Percentiles rank a stretch among this genome's conserved stretches.
Evolutionary conservation across 2,797 vertebrate genomes (phyloP).

Genomic region (Scomberomorus guttatus): DNA sequence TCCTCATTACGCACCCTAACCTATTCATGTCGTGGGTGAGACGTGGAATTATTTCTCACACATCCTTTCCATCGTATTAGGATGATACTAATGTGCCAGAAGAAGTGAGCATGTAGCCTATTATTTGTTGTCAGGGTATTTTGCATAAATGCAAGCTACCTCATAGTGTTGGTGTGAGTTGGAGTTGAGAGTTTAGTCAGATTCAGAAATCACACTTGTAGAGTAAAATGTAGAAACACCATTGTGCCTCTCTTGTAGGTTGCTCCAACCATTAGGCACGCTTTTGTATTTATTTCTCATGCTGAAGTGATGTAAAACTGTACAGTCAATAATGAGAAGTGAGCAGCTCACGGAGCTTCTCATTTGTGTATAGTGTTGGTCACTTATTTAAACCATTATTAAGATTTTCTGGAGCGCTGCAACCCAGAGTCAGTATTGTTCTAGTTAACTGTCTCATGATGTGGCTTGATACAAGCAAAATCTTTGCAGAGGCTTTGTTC

Average conservation of each 20-base stretch:
- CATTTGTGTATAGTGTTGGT: constrained; percentile 13
- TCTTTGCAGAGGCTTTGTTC: constrained; percentile 13
- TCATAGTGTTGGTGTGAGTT: neutral
- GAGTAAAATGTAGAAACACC: constrained; percentile 36
- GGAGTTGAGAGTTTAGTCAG: constrained; percentile 13
- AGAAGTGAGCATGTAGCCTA: constrained; percentile 54
- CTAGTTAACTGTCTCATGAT: constrained; percentile 27
- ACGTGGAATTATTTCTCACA: constrained; percentile 71
- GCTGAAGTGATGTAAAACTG: constrained; percentile 39
- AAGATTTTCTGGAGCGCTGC: neutral
- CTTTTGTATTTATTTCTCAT: constrained; percentile 48
- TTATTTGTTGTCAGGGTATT: constrained; percentile 48
- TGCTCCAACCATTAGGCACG: constrained; percentile 43
- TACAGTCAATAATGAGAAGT: constrained; percentile 35
- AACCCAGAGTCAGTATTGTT: constrained; percentile 2
- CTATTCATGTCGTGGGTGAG: constrained; percentile 76
- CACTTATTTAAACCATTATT: constrained; percentile 18
- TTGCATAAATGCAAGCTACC: constrained; percentile 23
- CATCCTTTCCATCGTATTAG: constrained; percentile 66
- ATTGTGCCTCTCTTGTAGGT: constrained; percentile 30
- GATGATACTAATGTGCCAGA: constrained; percentile 66
- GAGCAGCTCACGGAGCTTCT: constrained; percentile 8
- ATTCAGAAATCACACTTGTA: neutral
- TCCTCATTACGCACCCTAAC: constrained; percentile 82
- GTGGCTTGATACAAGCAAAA: constrained; percentile 6